Percentiles rank a stretch among this genome's conserved stretches.
Evolutionary conservation across 2,113 vertebrate species (phyloP).

Genomic region (Pandion haliaetus): DNA sequence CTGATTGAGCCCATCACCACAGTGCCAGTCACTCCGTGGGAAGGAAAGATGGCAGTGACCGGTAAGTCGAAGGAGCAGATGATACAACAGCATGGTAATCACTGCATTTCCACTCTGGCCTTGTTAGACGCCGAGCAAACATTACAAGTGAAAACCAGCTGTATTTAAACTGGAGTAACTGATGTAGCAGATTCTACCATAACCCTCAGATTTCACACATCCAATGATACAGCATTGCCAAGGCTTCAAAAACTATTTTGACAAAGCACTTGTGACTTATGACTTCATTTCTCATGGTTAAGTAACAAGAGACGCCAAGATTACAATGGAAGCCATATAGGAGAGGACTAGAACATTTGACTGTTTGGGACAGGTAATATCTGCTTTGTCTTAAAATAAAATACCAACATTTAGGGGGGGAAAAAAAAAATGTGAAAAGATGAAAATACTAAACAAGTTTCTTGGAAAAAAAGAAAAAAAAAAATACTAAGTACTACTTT

Average conservation of each 20-base stretch:
- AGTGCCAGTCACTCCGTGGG: neutral
- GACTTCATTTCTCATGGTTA: neutral
- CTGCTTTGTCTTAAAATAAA: neutral
- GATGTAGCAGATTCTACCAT: neutral
- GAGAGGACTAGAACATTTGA: neutral
- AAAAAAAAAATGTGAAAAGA: too few species aligned
- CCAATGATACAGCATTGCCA: neutral
- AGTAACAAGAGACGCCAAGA: neutral
- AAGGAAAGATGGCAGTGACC: neutral
- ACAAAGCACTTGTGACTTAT: neutral
- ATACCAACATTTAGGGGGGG: neutral
- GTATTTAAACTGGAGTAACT: neutral
- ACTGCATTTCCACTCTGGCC: too few species aligned
- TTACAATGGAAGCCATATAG: neutral
- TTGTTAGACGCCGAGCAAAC: neutral
- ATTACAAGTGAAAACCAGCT: neutral
- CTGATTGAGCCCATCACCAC: neutral
- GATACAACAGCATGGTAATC: neutral
- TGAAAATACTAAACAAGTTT: neutral
- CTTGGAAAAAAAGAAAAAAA: neutral
- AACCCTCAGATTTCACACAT: neutral
- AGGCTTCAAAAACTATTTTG: neutral
- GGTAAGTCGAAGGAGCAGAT: neutral
- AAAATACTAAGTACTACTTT: too few species aligned
- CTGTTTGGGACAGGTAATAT: neutral